Evolutionary conservation across 2,113 vertebrate genomes (phyloP), one percentile per base, ranked within the genome.

Genomic region (Chionis minor): DNA sequence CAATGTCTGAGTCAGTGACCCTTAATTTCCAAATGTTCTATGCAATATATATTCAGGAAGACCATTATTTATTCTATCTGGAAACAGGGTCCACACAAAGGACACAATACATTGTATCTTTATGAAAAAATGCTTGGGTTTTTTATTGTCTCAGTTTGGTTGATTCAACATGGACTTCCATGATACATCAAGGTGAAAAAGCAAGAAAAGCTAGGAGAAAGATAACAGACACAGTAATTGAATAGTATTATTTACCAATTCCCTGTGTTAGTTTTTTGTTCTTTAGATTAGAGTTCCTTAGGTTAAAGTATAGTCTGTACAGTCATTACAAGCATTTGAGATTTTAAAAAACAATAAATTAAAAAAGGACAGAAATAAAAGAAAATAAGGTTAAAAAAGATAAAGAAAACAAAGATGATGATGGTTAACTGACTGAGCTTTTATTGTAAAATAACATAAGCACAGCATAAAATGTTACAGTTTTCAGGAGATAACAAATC

Each of bases 311-410:
- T 12, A 54, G 5, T 14, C 33, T 58, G 1, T 24, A 58, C 5
- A 65, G 16, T 54, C 38, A 58, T 69, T 88, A 38, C 23, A 65
- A 72, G 24, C 18, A 58, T 19, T 21, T 56, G 7, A 52, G 3
- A 33, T 47, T 3, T 2, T 9, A 15, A 30, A 8, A 24, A 56
- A 5, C n/a, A n/a, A n/a, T n/a, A 3, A 4, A 7, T 22, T 11
- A 23, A 38, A 30, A 56, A 20, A 63, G 1, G 7, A 38, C 3
- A 54, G 12, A 72, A 84, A 21, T 4, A 22, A 73, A 78, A 73
- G 4, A 27, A 65, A 16, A 30, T 45, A 89, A 11, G 0, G 1
- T 70, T 62, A 17, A 63, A 94, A 88, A 42, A 32, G 2, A 42
- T 7, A 65, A 13, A 65, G 12, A 73, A 19, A 52, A 19, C 56